Evolutionary conservation across 2,888 invertebrate genomes (phyloP), one percentile per base, ranked within the genome.

Genomic region (Copidosoma aretas): DNA sequence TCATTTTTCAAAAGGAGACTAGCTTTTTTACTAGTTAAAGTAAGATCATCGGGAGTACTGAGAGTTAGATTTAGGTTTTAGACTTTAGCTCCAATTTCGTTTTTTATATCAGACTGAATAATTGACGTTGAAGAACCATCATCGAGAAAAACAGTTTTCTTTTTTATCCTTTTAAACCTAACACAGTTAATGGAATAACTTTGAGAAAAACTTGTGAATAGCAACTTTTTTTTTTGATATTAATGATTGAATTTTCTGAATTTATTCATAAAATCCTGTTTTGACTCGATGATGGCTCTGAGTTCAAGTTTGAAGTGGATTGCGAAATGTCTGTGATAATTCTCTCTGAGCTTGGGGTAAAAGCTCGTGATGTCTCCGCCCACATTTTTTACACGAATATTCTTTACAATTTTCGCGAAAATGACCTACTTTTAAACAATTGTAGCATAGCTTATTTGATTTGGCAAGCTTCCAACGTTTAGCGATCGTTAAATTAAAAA

Each of bases 361-460:
- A 8, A 56, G 17, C 8, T 25, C 17, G n/a, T 57, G 56, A 32
- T 57, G 56, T 10, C 15, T 32, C 5, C 19, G 22, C 0, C 39
- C 39, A 3, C 56, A 57, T 17, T 5, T 10, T 32, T 12, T 32
- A 19, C 56, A 57, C 1, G 10, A 14, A 10, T 39, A 10, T 39
- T 32, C n/a, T n/a, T 57, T 39, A 32, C 56, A 49, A 49, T 49
- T 19, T 49, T 49, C 10, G 4, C 19, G 15, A n/a, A 49, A 4
- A 49, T 5, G 49, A n/a, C 19, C 49, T 4, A n/a, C 10, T n/a
- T 19, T 49, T 19, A 49, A 49, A 10, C 49, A 49, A 49, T 57
- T 57, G 32, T n/a, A 57, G 12, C 56, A 57, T 22, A 57, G n/a
- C 17, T n/a, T 57, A 2, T 17, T 25, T n/a, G 56, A n/a, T 39